Percentiles rank a stretch among this genome's conserved stretches.
These are phyloP conservation scores for Magallana gigas DNA, from an alignment of 1,140 invertebrate species.

Conservation along the genomic window DNA sequence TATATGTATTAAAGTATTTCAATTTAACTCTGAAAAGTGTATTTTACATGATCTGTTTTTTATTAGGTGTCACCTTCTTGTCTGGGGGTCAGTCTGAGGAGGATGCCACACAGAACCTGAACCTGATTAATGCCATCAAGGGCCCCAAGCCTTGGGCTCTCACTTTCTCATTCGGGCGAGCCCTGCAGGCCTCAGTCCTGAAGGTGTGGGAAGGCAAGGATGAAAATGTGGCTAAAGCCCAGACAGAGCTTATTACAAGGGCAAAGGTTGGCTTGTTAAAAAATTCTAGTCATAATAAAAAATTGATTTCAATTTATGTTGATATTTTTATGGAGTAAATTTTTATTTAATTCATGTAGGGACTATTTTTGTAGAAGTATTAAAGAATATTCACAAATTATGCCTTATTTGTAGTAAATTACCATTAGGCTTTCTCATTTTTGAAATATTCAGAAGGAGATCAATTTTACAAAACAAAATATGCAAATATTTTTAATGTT, in stretches of 20 bases:
- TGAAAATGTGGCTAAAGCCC: conserved; percentile 90
- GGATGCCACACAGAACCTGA: conserved; percentile 95
- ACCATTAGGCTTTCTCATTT: too few relatives aligned
- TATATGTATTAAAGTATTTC: too few relatives aligned
- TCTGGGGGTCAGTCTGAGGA: conserved; percentile 98
- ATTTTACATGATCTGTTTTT: background rate
- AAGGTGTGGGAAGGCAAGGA: conserved; percentile 94
- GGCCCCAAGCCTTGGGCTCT: conserved; percentile 94
- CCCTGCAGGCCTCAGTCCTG: conserved; percentile 92
- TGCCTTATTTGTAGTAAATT: too few relatives aligned
- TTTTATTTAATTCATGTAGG: too few relatives aligned
- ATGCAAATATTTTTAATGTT: too few relatives aligned
- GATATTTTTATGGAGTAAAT: too few relatives aligned
- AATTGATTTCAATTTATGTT: too few relatives aligned
- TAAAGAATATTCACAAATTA: too few relatives aligned
- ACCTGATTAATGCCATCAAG: conserved; percentile 93
- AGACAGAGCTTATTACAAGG: conserved; percentile 93
- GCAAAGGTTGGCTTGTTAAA: conserved; percentile 83
- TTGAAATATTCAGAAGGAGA: too few relatives aligned
- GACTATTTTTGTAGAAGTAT: too few relatives aligned
- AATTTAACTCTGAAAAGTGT: background rate
- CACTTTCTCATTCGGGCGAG: conserved; percentile 97
- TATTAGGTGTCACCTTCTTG: conserved; percentile 91
- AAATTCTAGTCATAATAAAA: too few relatives aligned
- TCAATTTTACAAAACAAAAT: too few relatives aligned